A percentile compares a stretch with the other conserved stretches of the same genome.
phyloP scores from a whole-genome alignment of 2,113 vertebrate species.

The Burhinus oedicnemus region DNA sequence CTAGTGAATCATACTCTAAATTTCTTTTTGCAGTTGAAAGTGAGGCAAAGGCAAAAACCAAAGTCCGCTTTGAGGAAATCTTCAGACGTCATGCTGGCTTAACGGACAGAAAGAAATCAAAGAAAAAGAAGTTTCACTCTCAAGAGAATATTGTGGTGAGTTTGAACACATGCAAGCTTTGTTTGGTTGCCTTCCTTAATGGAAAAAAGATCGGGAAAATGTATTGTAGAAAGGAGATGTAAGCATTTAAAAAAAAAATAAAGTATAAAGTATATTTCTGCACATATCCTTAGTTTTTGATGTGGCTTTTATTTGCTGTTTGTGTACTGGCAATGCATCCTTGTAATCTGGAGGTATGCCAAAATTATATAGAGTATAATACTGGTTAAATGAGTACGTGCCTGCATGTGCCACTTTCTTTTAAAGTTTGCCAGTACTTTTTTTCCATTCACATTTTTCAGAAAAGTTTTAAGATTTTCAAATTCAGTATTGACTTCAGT shows the following conservation, averaged over 20 bases:
- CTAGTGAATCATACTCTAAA: not conserved
- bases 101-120: conserved; percentile 70
- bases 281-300: not conserved
- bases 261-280: not conserved
- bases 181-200: not conserved
- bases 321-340: not conserved
- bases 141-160: conserved; percentile 84
- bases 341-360: not conserved
- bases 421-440: not conserved
- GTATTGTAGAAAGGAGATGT: not conserved
- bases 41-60: conserved; percentile 89
- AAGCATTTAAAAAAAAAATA: not conserved
- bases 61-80: conserved; percentile 87
- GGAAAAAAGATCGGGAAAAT: not conserved
- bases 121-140: conserved; percentile 74
- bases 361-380: not conserved
- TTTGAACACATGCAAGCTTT: not conserved
- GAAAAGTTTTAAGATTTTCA: not conserved
- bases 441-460: not conserved
- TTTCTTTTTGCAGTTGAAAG: conserved; percentile 81
- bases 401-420: not conserved
- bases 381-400: not conserved
- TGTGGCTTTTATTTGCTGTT: not conserved
- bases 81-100: conserved; percentile 81
- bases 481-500: not conserved